Evolutionary conservation across 1,140 invertebrate genomes (phyloP).

Genomic region (Cyclina sinensis): DNA sequence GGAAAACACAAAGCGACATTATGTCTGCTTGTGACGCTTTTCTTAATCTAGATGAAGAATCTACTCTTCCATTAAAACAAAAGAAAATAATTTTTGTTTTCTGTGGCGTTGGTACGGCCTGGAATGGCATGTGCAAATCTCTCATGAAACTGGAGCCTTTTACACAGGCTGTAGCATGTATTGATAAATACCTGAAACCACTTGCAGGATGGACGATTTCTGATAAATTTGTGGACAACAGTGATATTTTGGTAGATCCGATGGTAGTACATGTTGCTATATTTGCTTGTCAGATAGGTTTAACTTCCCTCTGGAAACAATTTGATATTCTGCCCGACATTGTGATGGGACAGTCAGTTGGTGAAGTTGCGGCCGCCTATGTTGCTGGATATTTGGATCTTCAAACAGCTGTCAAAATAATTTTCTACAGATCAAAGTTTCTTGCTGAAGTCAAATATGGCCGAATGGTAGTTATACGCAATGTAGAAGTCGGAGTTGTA

Average conservation of each 20-base stretch:
- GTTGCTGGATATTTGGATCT: constrained; percentile 62
- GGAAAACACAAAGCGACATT: constrained; percentile 25
- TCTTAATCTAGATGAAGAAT: neutral
- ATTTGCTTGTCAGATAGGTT: constrained; percentile 70
- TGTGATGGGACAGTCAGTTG: constrained; percentile 73
- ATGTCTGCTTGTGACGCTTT: constrained; percentile 28
- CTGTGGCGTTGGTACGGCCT: constrained; percentile 78
- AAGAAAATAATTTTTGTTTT: constrained; percentile 59
- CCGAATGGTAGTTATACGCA: constrained; percentile 68
- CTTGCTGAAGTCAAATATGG: constrained; percentile 48
- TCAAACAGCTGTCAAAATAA: constrained; percentile 64
- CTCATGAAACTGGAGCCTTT: constrained; percentile 68
- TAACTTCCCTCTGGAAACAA: constrained; percentile 57
- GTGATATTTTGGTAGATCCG: constrained; percentile 68
- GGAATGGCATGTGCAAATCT: constrained; percentile 75
- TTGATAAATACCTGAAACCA: constrained; percentile 70
- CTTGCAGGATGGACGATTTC: constrained; percentile 70
- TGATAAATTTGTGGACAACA: constrained; percentile 38
- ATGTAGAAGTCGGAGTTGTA: constrained; percentile 39
- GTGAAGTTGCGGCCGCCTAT: constrained; percentile 74
- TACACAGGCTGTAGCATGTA: constrained; percentile 57
- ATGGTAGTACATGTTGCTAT: constrained; percentile 68
- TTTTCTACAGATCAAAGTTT: constrained; percentile 65
- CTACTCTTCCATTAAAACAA: no score
- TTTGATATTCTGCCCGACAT: constrained; percentile 49